phyloP scores from a whole-genome alignment of 2,113 vertebrate species.

The Hydrochoerus hydrochaeris region DNA sequence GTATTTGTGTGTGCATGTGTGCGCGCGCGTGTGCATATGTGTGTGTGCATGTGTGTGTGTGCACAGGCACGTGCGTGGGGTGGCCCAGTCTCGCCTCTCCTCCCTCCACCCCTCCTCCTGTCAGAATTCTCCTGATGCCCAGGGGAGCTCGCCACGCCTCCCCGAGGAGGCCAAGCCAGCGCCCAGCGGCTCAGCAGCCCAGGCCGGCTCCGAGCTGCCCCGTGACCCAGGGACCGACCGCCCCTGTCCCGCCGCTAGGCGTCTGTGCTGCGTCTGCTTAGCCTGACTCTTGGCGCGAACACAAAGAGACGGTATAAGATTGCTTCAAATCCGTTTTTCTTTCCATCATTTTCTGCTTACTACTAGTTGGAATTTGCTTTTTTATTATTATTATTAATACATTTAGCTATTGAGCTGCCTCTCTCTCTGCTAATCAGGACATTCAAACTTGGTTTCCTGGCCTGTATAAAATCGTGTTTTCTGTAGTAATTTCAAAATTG shows the following conservation, averaged over 20 bases:
- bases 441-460: conserved; percentile 59
- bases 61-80: too few species aligned
- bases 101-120: too few species aligned
- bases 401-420: conserved; percentile 50
- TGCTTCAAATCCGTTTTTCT: not conserved
- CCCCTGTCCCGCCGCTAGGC: too few species aligned
- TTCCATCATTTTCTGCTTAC: not conserved
- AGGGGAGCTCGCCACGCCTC: too few species aligned
- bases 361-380: conserved; percentile 20
- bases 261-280: not conserved
- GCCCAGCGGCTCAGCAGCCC: too few species aligned
- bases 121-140: too few species aligned
- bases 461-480: conserved; percentile 57
- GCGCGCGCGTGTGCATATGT: not conserved
- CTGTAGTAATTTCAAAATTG: conserved; percentile 64
- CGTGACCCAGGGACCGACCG: too few species aligned
- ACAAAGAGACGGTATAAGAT: not conserved
- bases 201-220: too few species aligned
- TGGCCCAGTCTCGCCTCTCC: too few species aligned
- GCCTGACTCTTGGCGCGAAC: not conserved
- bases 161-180: too few species aligned
- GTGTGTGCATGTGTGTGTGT: not conserved
- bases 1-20: too few species aligned
- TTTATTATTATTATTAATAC: too few species aligned
- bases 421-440: conserved; percentile 43